Evolutionary conservation across 2,113 vertebrate genomes (phyloP).

Genomic region (Toxotes jaculatrix): DNA sequence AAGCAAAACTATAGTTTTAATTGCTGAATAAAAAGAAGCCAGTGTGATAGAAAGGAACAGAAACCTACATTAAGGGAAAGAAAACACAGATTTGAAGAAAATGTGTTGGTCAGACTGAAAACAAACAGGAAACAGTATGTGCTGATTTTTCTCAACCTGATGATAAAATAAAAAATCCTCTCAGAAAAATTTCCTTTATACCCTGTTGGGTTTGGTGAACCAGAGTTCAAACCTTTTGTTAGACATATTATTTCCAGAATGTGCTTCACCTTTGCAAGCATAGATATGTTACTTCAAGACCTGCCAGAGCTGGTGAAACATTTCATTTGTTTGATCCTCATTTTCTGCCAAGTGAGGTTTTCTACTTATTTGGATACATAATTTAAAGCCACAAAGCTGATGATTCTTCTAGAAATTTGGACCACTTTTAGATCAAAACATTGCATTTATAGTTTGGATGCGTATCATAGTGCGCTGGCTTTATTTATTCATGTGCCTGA

Average conservation of each 20-base stretch:
- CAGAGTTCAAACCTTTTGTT: background rate
- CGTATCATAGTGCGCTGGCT: background rate
- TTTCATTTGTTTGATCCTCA: background rate
- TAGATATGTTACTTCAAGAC: background rate
- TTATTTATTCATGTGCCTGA: constrained; percentile 3
- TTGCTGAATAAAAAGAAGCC: no score
- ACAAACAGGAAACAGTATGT: no score
- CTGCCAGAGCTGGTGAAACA: background rate
- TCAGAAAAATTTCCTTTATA: background rate
- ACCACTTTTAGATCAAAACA: background rate
- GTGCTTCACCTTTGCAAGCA: background rate
- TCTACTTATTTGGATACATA: background rate
- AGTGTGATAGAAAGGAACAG: no score
- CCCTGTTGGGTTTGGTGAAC: background rate
- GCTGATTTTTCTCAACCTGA: no score
- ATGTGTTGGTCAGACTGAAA: no score
- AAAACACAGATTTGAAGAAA: no score
- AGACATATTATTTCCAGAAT: background rate
- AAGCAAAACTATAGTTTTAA: no score
- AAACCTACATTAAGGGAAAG: no score
- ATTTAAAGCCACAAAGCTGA: constrained; percentile 3
- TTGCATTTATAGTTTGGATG: no score
- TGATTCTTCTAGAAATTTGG: background rate
- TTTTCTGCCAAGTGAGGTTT: background rate
- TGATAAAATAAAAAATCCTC: background rate